Percentiles rank a stretch among this genome's conserved stretches.
phyloP scores from a whole-genome alignment of 2,113 vertebrate genomes.

The Motacilla tschutschensis region DNA sequence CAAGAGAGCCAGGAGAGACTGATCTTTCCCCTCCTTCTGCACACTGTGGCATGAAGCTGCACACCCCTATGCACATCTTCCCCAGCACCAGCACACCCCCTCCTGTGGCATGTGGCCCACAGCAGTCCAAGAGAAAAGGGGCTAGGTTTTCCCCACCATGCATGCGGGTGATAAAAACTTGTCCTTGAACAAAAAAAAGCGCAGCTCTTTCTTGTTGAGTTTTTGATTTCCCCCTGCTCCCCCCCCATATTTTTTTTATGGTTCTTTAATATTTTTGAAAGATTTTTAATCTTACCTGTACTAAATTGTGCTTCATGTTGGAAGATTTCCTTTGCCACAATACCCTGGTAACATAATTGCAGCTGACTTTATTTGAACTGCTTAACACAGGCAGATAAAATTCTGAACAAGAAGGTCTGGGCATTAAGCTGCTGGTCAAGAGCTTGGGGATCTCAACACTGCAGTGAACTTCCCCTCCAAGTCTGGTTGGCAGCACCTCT shows the following conservation, averaged over 20 bases:
- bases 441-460: not conserved
- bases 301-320: not conserved
- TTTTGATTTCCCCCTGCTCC: accelerated
- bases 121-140: not conserved
- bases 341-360: not conserved
- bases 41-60: not conserved
- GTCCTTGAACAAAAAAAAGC: not conserved
- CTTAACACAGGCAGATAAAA: not conserved
- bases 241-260: not conserved
- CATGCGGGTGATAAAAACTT: not conserved
- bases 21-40: not conserved
- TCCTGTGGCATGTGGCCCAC: accelerated
- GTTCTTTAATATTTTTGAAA: not conserved
- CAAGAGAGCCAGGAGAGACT: not conserved
- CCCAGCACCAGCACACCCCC: too few species aligned
- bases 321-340: not conserved
- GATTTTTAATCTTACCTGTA: not conserved
- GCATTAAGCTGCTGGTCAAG: not conserved
- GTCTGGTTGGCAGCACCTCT: not conserved
- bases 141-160: not conserved
- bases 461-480: not conserved
- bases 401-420: not conserved
- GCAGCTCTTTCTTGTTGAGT: not conserved
- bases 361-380: not conserved
- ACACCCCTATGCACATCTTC: accelerated